Conservation (phyloP, 2,797 vertebrate genomes). For the Cyclopterus lumpus region DNA sequence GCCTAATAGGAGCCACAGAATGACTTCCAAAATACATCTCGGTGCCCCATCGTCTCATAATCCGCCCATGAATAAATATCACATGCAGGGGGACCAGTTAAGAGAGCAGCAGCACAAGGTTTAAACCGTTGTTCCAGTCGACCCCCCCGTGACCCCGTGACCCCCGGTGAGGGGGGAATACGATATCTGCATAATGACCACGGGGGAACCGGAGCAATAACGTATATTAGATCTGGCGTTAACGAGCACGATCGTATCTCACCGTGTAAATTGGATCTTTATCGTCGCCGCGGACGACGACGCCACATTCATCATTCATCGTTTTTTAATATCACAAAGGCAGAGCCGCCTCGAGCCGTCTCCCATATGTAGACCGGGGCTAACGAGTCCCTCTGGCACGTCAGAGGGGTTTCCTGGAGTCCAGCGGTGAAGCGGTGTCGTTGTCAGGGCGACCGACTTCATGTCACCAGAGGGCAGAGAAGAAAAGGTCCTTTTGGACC, state of each 20-base stretch:
- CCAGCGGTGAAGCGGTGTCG: too few species aligned
- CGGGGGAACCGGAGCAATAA: too few species aligned
- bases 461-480: too few species aligned
- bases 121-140: background rate
- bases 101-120: background rate
- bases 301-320: background rate
- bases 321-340: background rate
- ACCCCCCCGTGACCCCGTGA: background rate
- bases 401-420: background rate
- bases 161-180: background rate
- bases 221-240: background rate
- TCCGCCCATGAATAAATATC: too few species aligned
- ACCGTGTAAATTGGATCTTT: background rate
- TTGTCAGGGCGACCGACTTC: background rate
- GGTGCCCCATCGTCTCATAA: too few species aligned
- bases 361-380: background rate
- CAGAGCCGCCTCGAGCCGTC: background rate
- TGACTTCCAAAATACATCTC: too few species aligned
- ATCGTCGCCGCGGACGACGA: background rate
- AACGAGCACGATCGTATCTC: background rate
- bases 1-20: too few species aligned
- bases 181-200: background rate
- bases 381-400: background rate
- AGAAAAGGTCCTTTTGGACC: too few species aligned
- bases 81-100: background rate